Percentiles rank a stretch among this genome's conserved stretches.
Evolutionary conservation across 2,113 vertebrate genomes (phyloP).

Genomic region (Leptobrachium ailaonicum): DNA sequence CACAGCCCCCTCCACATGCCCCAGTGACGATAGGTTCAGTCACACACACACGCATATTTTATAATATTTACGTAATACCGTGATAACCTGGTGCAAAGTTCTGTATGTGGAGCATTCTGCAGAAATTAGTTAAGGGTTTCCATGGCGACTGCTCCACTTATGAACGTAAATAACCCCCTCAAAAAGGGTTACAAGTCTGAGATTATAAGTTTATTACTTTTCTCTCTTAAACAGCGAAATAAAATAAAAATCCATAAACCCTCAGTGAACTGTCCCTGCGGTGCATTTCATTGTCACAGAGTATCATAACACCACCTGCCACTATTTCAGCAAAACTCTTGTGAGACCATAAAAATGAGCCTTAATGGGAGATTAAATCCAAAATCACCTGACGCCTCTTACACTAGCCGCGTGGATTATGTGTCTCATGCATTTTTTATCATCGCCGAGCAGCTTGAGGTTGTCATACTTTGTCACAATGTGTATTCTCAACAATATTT

Average conservation of each 20-base stretch:
- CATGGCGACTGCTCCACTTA: too few species aligned
- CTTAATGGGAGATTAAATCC: constrained; percentile 67
- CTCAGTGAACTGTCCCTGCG: background rate
- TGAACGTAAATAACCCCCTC: too few species aligned
- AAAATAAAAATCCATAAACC: constrained; percentile 5
- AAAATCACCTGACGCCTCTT: constrained; percentile 61
- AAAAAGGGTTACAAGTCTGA: too few species aligned
- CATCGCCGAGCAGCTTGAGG: constrained; percentile 69
- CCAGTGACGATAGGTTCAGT: too few species aligned
- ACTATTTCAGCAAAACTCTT: constrained; percentile 46
- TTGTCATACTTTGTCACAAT: constrained; percentile 64
- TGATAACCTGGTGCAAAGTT: too few species aligned
- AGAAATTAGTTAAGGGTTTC: too few species aligned
- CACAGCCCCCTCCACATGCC: too few species aligned
- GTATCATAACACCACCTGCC: constrained; percentile 25
- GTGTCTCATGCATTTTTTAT: constrained; percentile 72
- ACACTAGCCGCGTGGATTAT: constrained; percentile 63
- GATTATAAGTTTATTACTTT: too few species aligned
- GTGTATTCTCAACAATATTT: constrained; percentile 45
- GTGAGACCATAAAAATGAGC: constrained; percentile 56
- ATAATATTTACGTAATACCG: too few species aligned
- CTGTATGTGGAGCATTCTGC: too few species aligned
- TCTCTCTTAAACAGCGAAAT: too few species aligned
- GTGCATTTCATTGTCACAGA: constrained; percentile 19
- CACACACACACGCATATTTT: too few species aligned